Evolutionary conservation across 2,888 invertebrate genomes (phyloP).

Genomic region (Panzeria rudis): DNA sequence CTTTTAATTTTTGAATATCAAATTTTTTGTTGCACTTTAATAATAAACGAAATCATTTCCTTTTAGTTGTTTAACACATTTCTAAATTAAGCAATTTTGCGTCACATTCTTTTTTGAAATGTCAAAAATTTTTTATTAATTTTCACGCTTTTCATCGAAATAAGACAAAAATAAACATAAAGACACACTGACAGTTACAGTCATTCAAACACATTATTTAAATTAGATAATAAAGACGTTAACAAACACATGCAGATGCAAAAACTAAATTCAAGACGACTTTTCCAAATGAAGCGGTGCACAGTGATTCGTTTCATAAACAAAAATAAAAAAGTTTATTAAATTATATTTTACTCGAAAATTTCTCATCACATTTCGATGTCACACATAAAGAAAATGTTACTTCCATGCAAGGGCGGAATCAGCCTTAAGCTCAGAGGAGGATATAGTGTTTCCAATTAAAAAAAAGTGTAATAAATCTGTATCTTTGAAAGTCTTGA

Average conservation of each 20-base stretch:
- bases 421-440: too few species aligned
- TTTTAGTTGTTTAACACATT: background rate
- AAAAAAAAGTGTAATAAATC: too few species aligned
- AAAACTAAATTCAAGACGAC: constrained; percentile 45
- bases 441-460: too few species aligned
- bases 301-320: background rate
- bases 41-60: constrained; percentile 16
- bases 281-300: constrained; percentile 47
- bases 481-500: too few species aligned
- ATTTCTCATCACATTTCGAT: too few species aligned
- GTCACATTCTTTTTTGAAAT: constrained; percentile 16
- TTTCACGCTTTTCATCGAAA: constrained; percentile 37
- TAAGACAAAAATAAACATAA: background rate
- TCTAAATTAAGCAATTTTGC: constrained; percentile 44
- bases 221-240: constrained; percentile 20
- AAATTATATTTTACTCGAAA: too few species aligned
- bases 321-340: background rate
- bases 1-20: background rate
- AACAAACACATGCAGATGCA: constrained; percentile 10
- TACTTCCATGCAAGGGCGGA: too few species aligned
- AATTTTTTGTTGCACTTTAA: background rate
- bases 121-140: constrained; percentile 50
- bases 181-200: background rate
- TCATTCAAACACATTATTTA: constrained; percentile 2
- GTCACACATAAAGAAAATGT: too few species aligned